A percentile compares a stretch with the other conserved stretches of the same genome.
Conservation (phyloP, 64 coral and sea anemone species). For the Stichodactyla mertensii region DNA sequence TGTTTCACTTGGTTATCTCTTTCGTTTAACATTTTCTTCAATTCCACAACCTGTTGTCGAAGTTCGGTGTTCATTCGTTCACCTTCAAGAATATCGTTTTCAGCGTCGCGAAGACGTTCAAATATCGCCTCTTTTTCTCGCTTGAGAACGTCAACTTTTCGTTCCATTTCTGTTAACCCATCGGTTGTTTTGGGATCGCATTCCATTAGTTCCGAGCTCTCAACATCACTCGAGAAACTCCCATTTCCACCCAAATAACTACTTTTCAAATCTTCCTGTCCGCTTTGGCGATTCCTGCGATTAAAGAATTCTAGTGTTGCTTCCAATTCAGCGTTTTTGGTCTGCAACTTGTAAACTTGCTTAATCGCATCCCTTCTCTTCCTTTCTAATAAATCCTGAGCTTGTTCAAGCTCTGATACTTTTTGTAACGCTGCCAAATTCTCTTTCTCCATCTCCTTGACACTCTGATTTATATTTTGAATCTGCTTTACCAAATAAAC, state of each 20-base stretch:
- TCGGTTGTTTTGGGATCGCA: neutral
- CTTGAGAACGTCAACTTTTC: neutral
- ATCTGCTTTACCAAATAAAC: constrained; percentile 26
- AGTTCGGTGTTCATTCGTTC: constrained; percentile 13
- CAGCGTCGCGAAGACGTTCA: neutral
- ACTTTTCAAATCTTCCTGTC: too few species aligned
- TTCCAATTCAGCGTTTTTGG: constrained; percentile 32
- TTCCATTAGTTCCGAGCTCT: neutral
- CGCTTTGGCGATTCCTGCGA: neutral
- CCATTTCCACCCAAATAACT: neutral
- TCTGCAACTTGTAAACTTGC: constrained; percentile 43
- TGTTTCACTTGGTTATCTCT: neutral
- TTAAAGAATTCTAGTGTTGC: neutral
- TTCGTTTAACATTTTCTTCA: constrained; percentile 29
- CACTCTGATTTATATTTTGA: constrained; percentile 15
- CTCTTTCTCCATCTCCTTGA: constrained; percentile 31
- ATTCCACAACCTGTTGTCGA: constrained; percentile 29
- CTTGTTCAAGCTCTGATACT: constrained; percentile 33
- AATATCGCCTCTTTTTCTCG: neutral
- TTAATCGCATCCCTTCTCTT: constrained; percentile 20
- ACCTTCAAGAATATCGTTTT: constrained; percentile 3
- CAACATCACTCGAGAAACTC: neutral
- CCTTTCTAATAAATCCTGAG: constrained; percentile 20
- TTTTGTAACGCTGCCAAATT: constrained; percentile 25
- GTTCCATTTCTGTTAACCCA: neutral